A percentile compares a stretch with the other conserved stretches of the same genome.
Evolutionary conservation across 2,888 invertebrate species (phyloP).

Genomic region (Conops quadrifasciatus): DNA sequence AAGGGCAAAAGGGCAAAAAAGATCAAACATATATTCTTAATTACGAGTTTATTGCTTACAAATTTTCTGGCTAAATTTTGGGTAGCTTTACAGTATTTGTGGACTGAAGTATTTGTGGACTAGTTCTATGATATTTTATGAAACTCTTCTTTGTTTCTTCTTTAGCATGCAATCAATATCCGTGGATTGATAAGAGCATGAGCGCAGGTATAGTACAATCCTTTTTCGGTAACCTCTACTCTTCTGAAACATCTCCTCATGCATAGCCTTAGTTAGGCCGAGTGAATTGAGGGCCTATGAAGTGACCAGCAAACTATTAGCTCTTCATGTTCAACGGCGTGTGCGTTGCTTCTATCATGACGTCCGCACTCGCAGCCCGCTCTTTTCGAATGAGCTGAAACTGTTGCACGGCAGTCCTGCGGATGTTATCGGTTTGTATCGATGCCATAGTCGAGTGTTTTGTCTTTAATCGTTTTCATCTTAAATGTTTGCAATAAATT

Average conservation of each 20-base stretch:
- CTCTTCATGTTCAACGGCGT: slow-evolving; percentile 57
- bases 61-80: no score
- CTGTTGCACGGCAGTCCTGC: slow-evolving; percentile 55
- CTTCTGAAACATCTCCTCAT: no score
- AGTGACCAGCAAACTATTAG: slow-evolving; percentile 57
- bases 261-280: slow-evolving; percentile 49
- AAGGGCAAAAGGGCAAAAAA: no score
- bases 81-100: no score
- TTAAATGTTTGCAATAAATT: neutral
- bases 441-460: no score
- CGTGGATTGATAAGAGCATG: slow-evolving; percentile 56
- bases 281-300: slow-evolving; percentile 57
- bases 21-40: no score
- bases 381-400: slow-evolving; percentile 57
- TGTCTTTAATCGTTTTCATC: neutral
- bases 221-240: neutral
- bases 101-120: no score
- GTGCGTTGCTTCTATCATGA: slow-evolving; percentile 57
- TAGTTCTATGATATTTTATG: slow-evolving; percentile 15
- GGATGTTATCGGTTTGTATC: slow-evolving; percentile 55
- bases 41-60: no score
- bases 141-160: slow-evolving; percentile 23
- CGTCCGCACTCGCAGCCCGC: slow-evolving; percentile 55
- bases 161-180: slow-evolving; percentile 57
- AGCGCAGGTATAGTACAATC: slow-evolving; percentile 51